These are phyloP conservation scores for Brachypterus glaber DNA, from an alignment of 2,888 invertebrate species.

Conservation along the genomic window DNA sequence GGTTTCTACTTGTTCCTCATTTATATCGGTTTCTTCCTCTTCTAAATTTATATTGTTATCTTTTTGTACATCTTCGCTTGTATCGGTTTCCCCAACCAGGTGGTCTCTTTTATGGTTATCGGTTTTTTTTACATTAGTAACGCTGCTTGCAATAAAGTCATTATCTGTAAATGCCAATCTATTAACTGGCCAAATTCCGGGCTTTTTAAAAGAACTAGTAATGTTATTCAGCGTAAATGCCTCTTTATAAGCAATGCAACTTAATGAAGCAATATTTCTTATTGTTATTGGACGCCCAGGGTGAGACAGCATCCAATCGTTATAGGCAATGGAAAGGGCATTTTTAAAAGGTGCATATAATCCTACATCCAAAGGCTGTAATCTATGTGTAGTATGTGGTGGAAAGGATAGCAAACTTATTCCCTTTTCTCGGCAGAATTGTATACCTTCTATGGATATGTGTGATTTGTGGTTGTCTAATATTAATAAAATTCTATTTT, in stretches of 20 bases:
- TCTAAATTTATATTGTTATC: too few relatives aligned
- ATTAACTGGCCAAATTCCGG: constrained; percentile 10
- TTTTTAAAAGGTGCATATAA: constrained; percentile 15
- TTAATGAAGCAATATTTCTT: constrained; percentile 7
- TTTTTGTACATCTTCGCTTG: too few relatives aligned
- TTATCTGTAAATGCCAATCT: constrained; percentile 7
- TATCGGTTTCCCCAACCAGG: too few relatives aligned
- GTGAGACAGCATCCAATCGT: constrained; percentile 13
- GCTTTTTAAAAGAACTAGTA: constrained; percentile 5
- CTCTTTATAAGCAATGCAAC: constrained; percentile 1
- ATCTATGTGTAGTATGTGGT: constrained; percentile 14
- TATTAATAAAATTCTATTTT: constrained; percentile 13
- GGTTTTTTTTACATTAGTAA: too few relatives aligned
- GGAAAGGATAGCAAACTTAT: constrained; percentile 13
- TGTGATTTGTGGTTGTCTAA: constrained; percentile 14
- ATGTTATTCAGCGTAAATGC: constrained; percentile 11
- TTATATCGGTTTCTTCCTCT: too few relatives aligned
- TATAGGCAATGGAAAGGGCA: constrained; percentile 9
- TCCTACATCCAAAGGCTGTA: constrained; percentile 17
- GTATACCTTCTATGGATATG: constrained; percentile 10
- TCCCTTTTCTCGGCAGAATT: constrained; percentile 13
- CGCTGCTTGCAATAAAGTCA: constrained; percentile 7
- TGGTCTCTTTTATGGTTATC: too few relatives aligned
- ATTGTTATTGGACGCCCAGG: constrained; percentile 11
- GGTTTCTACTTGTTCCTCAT: too few relatives aligned